Conservation (phyloP, 2,113 vertebrate genomes). For the Nycticorax nycticorax region DNA sequence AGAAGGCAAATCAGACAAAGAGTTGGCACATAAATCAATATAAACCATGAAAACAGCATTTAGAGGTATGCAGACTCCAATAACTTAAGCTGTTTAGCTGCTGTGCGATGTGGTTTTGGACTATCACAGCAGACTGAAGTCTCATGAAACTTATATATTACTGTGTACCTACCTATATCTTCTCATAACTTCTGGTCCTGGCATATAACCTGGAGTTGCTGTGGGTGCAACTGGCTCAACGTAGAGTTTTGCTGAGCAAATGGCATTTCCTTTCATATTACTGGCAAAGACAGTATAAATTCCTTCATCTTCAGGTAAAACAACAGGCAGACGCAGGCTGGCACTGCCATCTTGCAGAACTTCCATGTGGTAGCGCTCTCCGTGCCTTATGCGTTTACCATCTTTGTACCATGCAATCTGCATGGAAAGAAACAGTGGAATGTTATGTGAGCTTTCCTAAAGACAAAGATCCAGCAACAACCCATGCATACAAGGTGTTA, state of each 20-base stretch:
- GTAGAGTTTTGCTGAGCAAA: slow-evolving; percentile 95
- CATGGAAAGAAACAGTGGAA: background rate
- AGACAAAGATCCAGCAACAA: background rate
- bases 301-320: slow-evolving; percentile 94
- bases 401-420: slow-evolving; percentile 98
- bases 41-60: background rate
- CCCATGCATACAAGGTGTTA: background rate
- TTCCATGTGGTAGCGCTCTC: slow-evolving; percentile 89
- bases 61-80: background rate
- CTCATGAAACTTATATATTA: background rate
- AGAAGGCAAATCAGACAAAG: background rate
- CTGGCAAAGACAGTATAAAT: slow-evolving; percentile 93
- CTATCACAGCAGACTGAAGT: background rate
- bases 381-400: slow-evolving; percentile 87
- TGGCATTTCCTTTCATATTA: slow-evolving; percentile 92
- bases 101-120: background rate
- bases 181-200: slow-evolving; percentile 88
- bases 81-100: background rate
- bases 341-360: slow-evolving; percentile 90
- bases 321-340: slow-evolving; percentile 87
- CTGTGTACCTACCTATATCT: slow-evolving; percentile 83
- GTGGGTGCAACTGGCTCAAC: slow-evolving; percentile 86
- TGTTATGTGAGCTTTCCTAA: background rate
- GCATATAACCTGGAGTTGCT: slow-evolving; percentile 83
- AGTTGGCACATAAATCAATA: background rate